Evolutionary conservation across 1,140 invertebrate genomes (phyloP), one percentile per base, ranked within the genome.

Genomic region (Epicauta chinensis): DNA sequence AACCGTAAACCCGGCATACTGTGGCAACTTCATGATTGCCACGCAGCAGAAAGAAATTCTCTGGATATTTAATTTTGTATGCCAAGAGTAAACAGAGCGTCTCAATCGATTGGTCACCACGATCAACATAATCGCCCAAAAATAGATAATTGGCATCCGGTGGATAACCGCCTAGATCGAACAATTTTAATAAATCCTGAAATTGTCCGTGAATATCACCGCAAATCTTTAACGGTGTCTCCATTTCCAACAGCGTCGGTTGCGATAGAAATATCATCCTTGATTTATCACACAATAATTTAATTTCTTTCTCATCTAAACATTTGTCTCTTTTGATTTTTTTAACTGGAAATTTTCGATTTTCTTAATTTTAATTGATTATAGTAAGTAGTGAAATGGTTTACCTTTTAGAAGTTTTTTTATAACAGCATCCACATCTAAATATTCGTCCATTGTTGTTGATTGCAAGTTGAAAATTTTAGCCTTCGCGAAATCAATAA

Each of bases 181-280:
- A 97, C 40, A 97, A 74, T 64, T 93, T 81, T 62, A 97, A 73
- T 36, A 97, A 76, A 73, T 97, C 93, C 64, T 78, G 80, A 71
- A 94, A 97, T 68, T 93, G 89, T 14, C 93, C 93, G 69, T 97
- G 93, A 64, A 97, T 94, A 73, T 97, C 93, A 71, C 93, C 96
- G 80, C 95, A 98, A 72, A 99, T 98, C 79, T 98, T 98, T 14
- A 98, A 77, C 40, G 96, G 96, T 46, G 96, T 95, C 77, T 98
- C 95, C 55, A 99, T 73, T 73, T 98, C 96, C 64, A 99, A 75
- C 56, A 99, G 74, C 72, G 98, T 98, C 2, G 97, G 96, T 73
- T 99, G 97, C 67, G 91, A 91, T 55, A 98, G 79, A 75, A 99
- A 98, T 69, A 99, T 97, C 81, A 98, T 94, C 65, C 94, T 78